Conservation (phyloP, 2,113 vertebrate genomes). For the Percina caprodes region DNA sequence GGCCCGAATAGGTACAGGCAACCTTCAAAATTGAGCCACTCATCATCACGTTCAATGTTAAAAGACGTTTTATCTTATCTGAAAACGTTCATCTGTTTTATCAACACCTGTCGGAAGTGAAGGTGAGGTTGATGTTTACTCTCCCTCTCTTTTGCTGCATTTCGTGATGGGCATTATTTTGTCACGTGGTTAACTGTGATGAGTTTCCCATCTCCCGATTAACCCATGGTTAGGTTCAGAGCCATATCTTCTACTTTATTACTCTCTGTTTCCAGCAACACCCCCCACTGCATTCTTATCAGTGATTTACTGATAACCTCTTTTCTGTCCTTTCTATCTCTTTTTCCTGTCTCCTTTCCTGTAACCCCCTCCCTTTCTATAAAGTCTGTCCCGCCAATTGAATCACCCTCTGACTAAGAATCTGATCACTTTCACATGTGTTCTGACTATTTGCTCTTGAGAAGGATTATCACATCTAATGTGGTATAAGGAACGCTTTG, state of each 20-base stretch:
- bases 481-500: background rate
- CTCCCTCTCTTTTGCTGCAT: too few relatives aligned
- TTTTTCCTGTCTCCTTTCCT: background rate
- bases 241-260: background rate
- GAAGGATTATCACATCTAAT: background rate
- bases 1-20: too few relatives aligned
- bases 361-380: background rate
- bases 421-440: constrained; percentile 6
- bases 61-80: too few relatives aligned
- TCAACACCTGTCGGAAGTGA: too few relatives aligned
- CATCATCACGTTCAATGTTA: too few relatives aligned
- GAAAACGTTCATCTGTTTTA: too few relatives aligned
- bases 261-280: constrained; percentile 2
- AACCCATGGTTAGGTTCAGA: background rate
- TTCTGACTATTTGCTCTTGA: background rate
- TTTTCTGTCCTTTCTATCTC: background rate
- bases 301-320: background rate
- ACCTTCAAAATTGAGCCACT: too few relatives aligned
- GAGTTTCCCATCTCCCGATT: background rate
- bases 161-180: background rate
- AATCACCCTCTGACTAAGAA: constrained; percentile 22
- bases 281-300: background rate
- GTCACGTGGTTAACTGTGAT: background rate
- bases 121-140: too few relatives aligned
- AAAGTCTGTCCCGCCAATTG: background rate